These are phyloP conservation scores for Genyomyrus donnyi DNA, from an alignment of 2,113 vertebrate species.

Conservation along the genomic window DNA sequence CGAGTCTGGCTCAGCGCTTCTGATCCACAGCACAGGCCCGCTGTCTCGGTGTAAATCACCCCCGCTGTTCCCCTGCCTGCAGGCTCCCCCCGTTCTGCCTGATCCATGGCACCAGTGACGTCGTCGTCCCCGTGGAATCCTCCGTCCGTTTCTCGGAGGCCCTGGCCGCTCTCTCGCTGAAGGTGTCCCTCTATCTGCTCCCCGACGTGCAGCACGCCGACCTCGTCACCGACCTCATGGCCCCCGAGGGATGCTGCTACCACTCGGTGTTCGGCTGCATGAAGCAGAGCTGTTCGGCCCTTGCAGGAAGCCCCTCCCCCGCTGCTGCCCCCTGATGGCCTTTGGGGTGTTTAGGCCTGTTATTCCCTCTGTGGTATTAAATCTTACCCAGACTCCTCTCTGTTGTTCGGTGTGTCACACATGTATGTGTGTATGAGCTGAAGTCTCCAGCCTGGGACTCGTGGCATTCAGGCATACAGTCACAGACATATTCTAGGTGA, in stretches of 20 bases:
- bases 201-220: constrained; percentile 52
- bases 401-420: not conserved
- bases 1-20: not conserved
- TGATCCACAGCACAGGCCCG: not conserved
- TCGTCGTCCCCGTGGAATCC: constrained; percentile 52
- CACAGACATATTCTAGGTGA: not conserved
- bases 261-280: constrained; percentile 50
- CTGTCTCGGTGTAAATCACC: not conserved
- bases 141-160: constrained; percentile 51
- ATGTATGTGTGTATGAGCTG: not conserved
- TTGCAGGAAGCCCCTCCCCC: not conserved
- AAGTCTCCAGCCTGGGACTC: not conserved
- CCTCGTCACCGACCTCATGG: constrained; percentile 59
- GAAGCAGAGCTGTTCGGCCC: constrained; percentile 50
- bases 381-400: not conserved
- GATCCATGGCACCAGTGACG: constrained; percentile 57
- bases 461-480: not conserved
- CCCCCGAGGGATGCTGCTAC: constrained; percentile 50
- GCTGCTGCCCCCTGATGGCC: not conserved
- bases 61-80: not conserved
- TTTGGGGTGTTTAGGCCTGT: not conserved
- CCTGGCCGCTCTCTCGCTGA: constrained; percentile 45
- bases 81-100: constrained; percentile 56
- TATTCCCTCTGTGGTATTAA: not conserved
- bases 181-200: constrained; percentile 51